A percentile compares a stretch with the other conserved stretches of the same genome.
Conservation (phyloP, 2,797 vertebrate species). For the Craterocephalus amniculus region DNA sequence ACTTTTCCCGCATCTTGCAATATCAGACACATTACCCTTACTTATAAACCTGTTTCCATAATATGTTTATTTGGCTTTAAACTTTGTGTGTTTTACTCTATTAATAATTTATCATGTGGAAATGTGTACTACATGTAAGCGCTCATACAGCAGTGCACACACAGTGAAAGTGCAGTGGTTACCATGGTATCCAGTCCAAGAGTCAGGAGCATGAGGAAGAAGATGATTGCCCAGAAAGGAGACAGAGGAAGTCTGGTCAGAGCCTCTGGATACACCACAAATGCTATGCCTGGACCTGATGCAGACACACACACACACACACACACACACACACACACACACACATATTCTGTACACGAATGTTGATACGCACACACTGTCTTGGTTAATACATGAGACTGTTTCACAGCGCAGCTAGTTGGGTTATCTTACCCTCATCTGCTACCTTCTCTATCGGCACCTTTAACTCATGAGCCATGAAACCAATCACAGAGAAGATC, state of each 20-base stretch:
- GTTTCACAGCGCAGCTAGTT: slow-evolving; percentile 12
- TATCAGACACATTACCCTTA: background rate
- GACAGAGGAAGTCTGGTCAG: slow-evolving; percentile 95
- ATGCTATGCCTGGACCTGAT: slow-evolving; percentile 95
- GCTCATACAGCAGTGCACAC: slow-evolving; percentile 15
- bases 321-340: slow-evolving; percentile 39
- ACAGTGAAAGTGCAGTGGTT: slow-evolving; percentile 58
- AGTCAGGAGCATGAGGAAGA: slow-evolving; percentile 98
- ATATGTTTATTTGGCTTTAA: background rate
- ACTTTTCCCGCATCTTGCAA: background rate
- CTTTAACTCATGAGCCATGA: slow-evolving; percentile 98
- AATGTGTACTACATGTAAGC: background rate
- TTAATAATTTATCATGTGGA: background rate
- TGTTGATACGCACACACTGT: background rate
- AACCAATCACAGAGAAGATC: slow-evolving; percentile 99
- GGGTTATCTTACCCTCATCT: slow-evolving; percentile 90
- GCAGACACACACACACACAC: slow-evolving; percentile 38
- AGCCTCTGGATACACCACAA: slow-evolving; percentile 98
- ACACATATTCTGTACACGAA: slow-evolving; percentile 11
- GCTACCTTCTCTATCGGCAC: slow-evolving; percentile 98
- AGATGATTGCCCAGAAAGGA: slow-evolving; percentile 98
- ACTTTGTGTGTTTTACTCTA: background rate
- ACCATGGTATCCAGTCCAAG: slow-evolving; percentile 98
- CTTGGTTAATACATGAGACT: background rate
- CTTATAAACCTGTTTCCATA: background rate